Evolutionary conservation across 2,888 invertebrate species (phyloP), one percentile per base, ranked within the genome.

Genomic region (Oligia latruncula): DNA sequence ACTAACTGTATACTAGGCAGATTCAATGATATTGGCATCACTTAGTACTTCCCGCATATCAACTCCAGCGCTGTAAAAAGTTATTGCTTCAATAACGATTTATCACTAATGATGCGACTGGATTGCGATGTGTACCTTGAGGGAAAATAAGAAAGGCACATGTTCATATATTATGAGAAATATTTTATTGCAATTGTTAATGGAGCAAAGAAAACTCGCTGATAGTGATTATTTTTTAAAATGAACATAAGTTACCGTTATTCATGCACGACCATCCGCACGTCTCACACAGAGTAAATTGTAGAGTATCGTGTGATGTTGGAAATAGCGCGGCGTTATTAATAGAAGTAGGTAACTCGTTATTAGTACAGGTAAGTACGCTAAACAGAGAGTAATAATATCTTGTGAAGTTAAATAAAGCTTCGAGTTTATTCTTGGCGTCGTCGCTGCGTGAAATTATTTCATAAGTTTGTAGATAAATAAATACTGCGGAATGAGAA

Each of bases 71-170:
- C 85, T 88, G 87, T 92, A 92, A 91, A 91, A 89, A 83, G 87
- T 90, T 88, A 90, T 89, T 90, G 73, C 91, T 87, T 90, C 87
- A 87, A 90, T 91, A 90, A 91, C 89, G 88, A 90, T 89, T 89
- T 89, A 90, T 88, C 87, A 88, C 88, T 90, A 90, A 89, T 88
- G 85, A 84, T 86, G 85, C 75, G 71, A 84, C 74, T 73, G 77
- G 82, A 88, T 81, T 75, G 80, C 79, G 72, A 79, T 71, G 78
- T 72, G 64, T 74, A 52, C 64, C 73, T 80, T 55, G 35, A 71
- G 55, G 65, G 76, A 81, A 81, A 76, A 75, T 73, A 80, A 85
- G 80, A 67, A 82, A 80, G 17, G 20, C 52, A 52, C 68, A 66
- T 43, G 52, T 62, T 78, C 52, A 58, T 60, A 58, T 74, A 46